Base-by-base conservation (phyloP, 2,113 vertebrate species). In the Chloropsis hardwickii region DNA sequence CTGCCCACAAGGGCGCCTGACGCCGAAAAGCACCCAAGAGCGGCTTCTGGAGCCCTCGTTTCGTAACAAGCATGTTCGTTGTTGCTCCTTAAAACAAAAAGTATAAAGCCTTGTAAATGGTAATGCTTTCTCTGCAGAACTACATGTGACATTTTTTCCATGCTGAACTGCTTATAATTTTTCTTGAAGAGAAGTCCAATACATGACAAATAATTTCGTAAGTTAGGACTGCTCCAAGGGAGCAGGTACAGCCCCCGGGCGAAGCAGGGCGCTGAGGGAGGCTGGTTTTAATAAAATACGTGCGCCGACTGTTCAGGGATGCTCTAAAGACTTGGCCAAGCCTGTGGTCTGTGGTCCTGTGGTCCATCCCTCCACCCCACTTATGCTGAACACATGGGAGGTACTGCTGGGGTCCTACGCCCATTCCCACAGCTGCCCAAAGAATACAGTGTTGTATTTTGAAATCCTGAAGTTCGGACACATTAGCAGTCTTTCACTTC, bases 221-320 rank as follows among this genome's bases (percentile, higher is more conserved):
- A 40, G 16, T 14, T 12, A 28, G 2, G 6, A 28, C 12, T 25
- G 18, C 5, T 44, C 19, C 10, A 24, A 20, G 10, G 2, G 12
- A 39, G 13, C 24, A 8, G 2, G 6, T 2, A 15, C 2, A 23
- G 6, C 18, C 18, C 7, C 11, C 2, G 1, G 19, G 16, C 0
- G 4, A 20, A 19, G 14, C 11, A 10, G 11, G 47, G 1, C 2
- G 0, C 9, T 18, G 73, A 18, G 23, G 24, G 48, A 15, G 20
- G 31, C 21, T 20, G 42, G 8, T 73, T 83, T 66, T n/a, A 37
- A 20, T n/a, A 37, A 20, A 35, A 58, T 8, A 4, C 1, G 1
- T 8, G 83, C 88, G 56, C 48, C 23, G 9, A 16, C 25, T 61
- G 17, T 37, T 25, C 37, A 18, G 82, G 0, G 10, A 35, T 31